Evolutionary conservation across 2,888 invertebrate species (phyloP).

Genomic region (Strigamia crassipes): DNA sequence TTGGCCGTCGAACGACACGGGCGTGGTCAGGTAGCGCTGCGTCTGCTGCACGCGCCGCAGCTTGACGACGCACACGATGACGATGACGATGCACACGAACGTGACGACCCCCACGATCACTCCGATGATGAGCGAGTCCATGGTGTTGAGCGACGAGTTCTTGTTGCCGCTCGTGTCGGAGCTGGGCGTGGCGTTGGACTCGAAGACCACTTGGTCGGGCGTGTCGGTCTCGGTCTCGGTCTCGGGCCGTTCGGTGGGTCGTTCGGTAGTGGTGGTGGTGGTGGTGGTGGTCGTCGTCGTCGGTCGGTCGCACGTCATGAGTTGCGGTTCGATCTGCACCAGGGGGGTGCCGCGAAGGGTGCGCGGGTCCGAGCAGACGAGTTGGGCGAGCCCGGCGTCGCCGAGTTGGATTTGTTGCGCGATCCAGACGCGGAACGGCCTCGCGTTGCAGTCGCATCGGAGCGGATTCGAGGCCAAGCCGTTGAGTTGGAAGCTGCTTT

Average conservation of each 20-base stretch:
- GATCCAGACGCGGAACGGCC: constrained; percentile 79
- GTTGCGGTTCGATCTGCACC: constrained; percentile 77
- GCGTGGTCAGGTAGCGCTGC: background rate
- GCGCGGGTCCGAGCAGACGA: constrained; percentile 72
- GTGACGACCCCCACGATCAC: constrained; percentile 91
- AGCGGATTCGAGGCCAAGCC: constrained; percentile 81
- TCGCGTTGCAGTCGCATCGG: constrained; percentile 80
- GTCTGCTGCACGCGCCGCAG: constrained; percentile 60
- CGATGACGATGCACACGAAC: constrained; percentile 83
- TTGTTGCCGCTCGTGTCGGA: background rate
- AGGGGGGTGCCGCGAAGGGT: constrained; percentile 71
- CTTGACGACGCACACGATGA: constrained; percentile 82
- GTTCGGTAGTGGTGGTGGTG: background rate
- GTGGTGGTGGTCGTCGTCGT: background rate
- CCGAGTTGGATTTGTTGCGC: constrained; percentile 51
- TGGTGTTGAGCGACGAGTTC: constrained; percentile 68
- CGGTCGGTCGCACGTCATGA: constrained; percentile 73
- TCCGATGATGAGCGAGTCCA: constrained; percentile 92
- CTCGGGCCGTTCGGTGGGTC: background rate
- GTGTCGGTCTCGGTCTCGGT: background rate
- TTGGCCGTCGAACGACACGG: constrained; percentile 54
- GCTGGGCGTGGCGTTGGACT: background rate
- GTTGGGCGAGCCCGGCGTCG: constrained; percentile 55
- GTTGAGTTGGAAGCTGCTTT: constrained; percentile 72
- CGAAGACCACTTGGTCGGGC: background rate